phyloP scores from a whole-genome alignment of 1,140 invertebrate genomes.

The Paracyclopina nana region DNA sequence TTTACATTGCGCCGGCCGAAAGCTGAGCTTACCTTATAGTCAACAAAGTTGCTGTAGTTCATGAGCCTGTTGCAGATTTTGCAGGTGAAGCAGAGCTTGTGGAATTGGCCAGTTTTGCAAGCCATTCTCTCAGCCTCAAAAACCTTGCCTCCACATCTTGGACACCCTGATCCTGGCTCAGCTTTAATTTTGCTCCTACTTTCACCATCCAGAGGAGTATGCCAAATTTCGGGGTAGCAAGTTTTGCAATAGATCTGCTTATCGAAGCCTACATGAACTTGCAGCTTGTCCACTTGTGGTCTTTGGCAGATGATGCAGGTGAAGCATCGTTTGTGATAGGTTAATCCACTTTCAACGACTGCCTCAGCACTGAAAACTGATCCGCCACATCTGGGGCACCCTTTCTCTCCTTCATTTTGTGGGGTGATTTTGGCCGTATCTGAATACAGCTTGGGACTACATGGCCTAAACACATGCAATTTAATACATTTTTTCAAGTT shows the following conservation, averaged over 20 bases:
- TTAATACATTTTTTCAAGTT: background rate
- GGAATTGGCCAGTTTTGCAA: conserved; percentile 41
- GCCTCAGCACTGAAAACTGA: conserved; percentile 81
- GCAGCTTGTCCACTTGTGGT: conserved; percentile 66
- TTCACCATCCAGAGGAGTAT: conserved; percentile 1
- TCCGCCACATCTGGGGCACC: conserved; percentile 72
- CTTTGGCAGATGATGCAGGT: conserved; percentile 84
- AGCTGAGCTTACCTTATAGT: background rate
- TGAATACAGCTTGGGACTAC: background rate
- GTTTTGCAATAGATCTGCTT: conserved; percentile 73
- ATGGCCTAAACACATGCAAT: background rate
- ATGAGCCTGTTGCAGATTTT: conserved; percentile 34
- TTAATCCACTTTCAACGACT: conserved; percentile 29
- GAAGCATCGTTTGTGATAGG: conserved; percentile 85
- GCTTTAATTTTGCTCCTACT: conserved; percentile 71
- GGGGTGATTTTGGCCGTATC: conserved; percentile 18
- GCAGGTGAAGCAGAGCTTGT: conserved; percentile 36
- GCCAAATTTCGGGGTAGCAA: conserved; percentile 44
- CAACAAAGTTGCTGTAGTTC: conserved; percentile 16
- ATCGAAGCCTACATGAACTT: conserved; percentile 46
- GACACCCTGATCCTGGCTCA: conserved; percentile 55
- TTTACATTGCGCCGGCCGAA: no score
- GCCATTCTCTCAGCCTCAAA: conserved; percentile 84
- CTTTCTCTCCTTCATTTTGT: conserved; percentile 41
- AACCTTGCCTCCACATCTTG: conserved; percentile 50